phyloP scores from a whole-genome alignment of 2,113 vertebrate species.

The Irena cyanogastra region DNA sequence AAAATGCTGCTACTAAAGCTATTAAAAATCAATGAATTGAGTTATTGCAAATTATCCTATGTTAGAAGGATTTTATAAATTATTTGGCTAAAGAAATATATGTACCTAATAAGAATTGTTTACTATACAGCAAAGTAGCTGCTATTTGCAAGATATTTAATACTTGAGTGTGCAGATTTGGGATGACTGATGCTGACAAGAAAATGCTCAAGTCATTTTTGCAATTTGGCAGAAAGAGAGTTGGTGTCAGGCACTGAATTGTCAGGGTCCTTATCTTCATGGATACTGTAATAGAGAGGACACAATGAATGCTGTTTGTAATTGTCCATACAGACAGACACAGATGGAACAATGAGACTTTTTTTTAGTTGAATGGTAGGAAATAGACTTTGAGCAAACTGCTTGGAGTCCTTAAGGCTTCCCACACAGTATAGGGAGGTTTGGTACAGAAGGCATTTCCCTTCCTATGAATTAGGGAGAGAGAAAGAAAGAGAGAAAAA shows the following conservation, averaged over 20 bases:
- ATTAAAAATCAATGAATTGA: background rate
- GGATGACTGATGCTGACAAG: background rate
- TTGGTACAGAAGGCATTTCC: background rate
- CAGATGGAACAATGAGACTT: background rate
- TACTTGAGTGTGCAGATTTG: background rate
- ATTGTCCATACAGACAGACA: background rate
- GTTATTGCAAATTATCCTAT: background rate
- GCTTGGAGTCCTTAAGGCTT: background rate
- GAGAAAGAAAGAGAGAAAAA: background rate
- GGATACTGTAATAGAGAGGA: background rate
- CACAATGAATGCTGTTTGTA: background rate
- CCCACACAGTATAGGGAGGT: background rate
- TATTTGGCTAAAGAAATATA: background rate
- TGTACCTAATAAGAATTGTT: background rate
- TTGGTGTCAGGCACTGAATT: background rate
- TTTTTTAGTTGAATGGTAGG: background rate
- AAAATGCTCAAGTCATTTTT: background rate
- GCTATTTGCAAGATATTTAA: background rate
- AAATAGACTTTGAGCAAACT: background rate
- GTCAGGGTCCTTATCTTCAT: background rate
- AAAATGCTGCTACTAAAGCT: background rate
- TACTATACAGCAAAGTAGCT: background rate
- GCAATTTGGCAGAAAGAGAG: background rate
- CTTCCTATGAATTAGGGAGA: background rate
- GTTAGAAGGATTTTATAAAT: background rate